Conservation (phyloP, 2,888 invertebrate genomes). For the Pseudococcus longispinus region DNA sequence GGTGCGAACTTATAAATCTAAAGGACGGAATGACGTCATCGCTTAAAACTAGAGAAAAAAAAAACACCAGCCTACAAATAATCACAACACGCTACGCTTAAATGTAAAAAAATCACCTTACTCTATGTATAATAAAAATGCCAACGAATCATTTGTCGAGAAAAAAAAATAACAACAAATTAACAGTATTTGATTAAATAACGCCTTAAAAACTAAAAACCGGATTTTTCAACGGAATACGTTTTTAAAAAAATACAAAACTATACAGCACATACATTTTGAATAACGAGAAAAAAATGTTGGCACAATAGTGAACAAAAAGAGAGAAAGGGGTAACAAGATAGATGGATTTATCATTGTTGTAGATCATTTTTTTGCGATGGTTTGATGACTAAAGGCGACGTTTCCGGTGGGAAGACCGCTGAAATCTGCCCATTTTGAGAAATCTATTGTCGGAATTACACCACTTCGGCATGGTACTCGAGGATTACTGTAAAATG, state of each 20-base stretch:
- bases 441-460: conserved; percentile 84
- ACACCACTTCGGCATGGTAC: conserved; percentile 90
- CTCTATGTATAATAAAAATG: conserved; percentile 11
- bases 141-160: conserved; percentile 28
- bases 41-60: neutral
- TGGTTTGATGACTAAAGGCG: conserved; percentile 47
- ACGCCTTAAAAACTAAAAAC: neutral
- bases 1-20: neutral
- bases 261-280: conserved; percentile 32
- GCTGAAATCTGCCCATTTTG: conserved; percentile 84
- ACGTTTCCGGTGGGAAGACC: conserved; percentile 58
- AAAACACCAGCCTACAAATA: neutral
- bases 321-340: neutral
- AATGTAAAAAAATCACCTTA: neutral
- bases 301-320: conserved; percentile 1
- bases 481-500: conserved; percentile 78
- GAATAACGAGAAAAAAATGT: neutral
- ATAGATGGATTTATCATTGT: neutral
- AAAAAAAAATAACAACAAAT: conserved; percentile 7
- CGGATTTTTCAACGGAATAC: neutral
- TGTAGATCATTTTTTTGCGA: conserved; percentile 32
- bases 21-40: neutral
- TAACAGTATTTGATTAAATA: conserved; percentile 40
- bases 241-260: conserved; percentile 16
- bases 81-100: conserved; percentile 15